Evolutionary conservation across 2,797 vertebrate genomes (phyloP), one percentile per base, ranked within the genome.

Genomic region (Smutsia temminckii): DNA sequence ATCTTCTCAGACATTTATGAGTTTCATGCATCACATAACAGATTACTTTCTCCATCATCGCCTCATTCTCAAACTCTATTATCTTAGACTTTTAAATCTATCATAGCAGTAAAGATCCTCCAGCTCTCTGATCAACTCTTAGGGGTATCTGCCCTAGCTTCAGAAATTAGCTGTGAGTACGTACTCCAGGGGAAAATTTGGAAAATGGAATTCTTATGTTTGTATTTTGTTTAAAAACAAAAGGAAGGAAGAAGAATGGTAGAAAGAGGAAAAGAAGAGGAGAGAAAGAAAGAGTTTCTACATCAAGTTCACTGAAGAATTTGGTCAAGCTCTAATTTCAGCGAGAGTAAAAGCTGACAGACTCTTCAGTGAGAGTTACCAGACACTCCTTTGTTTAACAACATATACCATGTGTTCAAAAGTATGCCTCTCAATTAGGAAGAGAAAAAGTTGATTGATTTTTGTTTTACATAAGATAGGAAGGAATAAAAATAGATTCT

Each of bases 351-450:
- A 95, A 96, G 8, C 59, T 74, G 42, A 93, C 86, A 86, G 85
- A 71, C 23, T 93, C 96, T 91, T 86, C 64, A 51, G 0, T 94
- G 91, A 95, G 94, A 89, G 64, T 91, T 83, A 95, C 83, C 77
- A 95, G 93, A 91, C 53, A 89, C 59, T 86, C 40, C 20, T 85
- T 55, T 89, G 18, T 81, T 95, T 91, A 93, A 91, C 20, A 81
- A 72, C 69, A 59, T 20, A 68, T 37, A 46, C 51, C 59, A 94
- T 64, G 17, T 86, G 46, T 74, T 66, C 49, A 79, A 42, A 88
- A 46, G 42, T 61, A 51, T 95, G 59, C 42, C 40, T 3, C 94
- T 95, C 40, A 93, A 29, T 69, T 75, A 89, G n/a, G 37, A 91
- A 87, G 55, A 81, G 6, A 88, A 77, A 94, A 81, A 69, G n/a